phyloP scores from a whole-genome alignment of 2,888 invertebrate genomes.

The Eupelmus urozonus region DNA sequence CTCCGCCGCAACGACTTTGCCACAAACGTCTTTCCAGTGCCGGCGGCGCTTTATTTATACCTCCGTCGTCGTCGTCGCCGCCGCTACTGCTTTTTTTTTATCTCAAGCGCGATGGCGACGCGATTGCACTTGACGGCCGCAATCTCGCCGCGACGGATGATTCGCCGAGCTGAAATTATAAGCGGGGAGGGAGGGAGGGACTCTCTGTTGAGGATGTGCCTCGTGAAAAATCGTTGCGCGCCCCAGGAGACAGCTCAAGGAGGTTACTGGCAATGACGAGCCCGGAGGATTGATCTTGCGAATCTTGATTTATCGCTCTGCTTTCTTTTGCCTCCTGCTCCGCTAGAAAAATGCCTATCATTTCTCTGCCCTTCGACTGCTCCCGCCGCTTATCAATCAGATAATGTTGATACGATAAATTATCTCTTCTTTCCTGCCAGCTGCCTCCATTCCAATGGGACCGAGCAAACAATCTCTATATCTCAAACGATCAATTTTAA shows the following conservation, averaged over 20 bases:
- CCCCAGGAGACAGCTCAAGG: too few relatives aligned
- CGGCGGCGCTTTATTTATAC: not conserved
- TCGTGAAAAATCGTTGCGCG: not conserved
- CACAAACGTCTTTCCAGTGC: slow-evolving; percentile 41
- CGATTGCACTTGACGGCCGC: slow-evolving; percentile 74
- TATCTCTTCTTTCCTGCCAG: too few relatives aligned
- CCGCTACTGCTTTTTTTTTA: not conserved
- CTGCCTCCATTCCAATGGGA: not conserved
- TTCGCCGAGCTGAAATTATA: slow-evolving; percentile 71
- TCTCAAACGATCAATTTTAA: slow-evolving; percentile 8
- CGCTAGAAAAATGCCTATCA: too few relatives aligned
- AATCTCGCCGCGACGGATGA: slow-evolving; percentile 68
- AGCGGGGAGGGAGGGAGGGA: slow-evolving; percentile 58
- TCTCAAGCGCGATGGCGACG: slow-evolving; percentile 20
- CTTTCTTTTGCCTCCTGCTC: too few relatives aligned
- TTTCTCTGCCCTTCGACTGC: too few relatives aligned
- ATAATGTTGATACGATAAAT: too few relatives aligned
- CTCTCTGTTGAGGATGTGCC: not conserved
- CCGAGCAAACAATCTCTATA: too few relatives aligned
- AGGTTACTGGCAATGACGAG: too few relatives aligned
- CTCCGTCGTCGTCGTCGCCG: not conserved
- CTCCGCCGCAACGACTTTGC: slow-evolving; percentile 28
- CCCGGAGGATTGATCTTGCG: not conserved
- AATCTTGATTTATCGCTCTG: too few relatives aligned
- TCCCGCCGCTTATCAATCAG: too few relatives aligned